Base-by-base conservation (phyloP, 2,797 vertebrate genomes). In the Carcharodon carcharias region DNA sequence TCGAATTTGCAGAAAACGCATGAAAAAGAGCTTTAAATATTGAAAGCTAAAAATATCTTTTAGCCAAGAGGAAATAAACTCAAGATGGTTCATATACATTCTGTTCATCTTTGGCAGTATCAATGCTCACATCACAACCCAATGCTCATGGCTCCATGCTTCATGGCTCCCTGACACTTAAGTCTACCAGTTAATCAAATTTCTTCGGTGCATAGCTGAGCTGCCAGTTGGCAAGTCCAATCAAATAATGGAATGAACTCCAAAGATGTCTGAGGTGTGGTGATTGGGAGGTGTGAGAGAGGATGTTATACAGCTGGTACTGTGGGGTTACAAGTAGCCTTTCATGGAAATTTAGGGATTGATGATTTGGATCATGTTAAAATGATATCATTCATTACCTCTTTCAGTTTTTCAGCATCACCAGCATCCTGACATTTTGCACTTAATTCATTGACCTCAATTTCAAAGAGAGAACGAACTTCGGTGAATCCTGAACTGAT, bases 401-500 rank as follows among this genome's bases (percentile, higher is more conserved):
- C 97, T 96, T 98, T 98, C 5, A 99, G 97, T 54, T 97, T 97
- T 0, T 97, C 97, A 4, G 40, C 80, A 71, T 98, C 97, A 18
- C 96, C 96, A 67, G 96, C 97, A 95, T 96, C 97, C 96, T 98
- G 97, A 96, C 98, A 98, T 96, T 97, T 97, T 97, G 98, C 97
- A 97, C 97, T 98, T 58, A 99, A 97, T 77, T 97, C 97, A 50
- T 98, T 97, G 97, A 99, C 99, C 97, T 98, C 98, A 94, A 93
- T 97, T 87, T 99, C 98, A 28, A 98, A 98, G 96, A 99, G 98
- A 0, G 97, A 97, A 0, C 98, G 98, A 0, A 98, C 98, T 96
- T 98, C 98, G 0, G 97, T 97, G 97, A 99, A 99, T 1, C 99
- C 99, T 0, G 98, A 98, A 96, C 98, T 99, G 97, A 99, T 97